Conservation (phyloP, 2,888 invertebrate genomes). For the Tenodera sinensis region DNA sequence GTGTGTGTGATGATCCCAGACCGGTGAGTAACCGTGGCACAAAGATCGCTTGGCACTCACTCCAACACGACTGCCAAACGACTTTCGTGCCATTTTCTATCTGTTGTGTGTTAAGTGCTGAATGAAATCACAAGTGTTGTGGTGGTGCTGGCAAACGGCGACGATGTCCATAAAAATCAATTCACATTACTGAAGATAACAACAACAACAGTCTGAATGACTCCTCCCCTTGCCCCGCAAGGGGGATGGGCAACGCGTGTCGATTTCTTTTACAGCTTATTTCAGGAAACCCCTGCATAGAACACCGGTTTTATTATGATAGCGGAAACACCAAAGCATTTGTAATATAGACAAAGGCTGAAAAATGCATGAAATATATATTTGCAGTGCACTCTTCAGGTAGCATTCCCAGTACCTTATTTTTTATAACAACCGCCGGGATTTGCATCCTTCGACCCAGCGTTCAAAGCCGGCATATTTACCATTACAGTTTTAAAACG, state of each 20-base stretch:
- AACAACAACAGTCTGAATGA: background rate
- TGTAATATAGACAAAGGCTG: too few species aligned
- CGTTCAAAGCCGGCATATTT: too few species aligned
- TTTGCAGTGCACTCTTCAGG: too few species aligned
- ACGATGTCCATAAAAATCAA: background rate
- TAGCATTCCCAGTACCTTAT: too few species aligned
- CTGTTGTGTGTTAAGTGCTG: background rate
- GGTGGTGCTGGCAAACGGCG: background rate
- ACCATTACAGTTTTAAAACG: too few species aligned
- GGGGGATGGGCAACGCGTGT: background rate
- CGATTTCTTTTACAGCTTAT: background rate
- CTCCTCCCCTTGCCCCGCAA: background rate
- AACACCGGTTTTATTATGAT: too few species aligned
- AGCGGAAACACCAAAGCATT: too few species aligned
- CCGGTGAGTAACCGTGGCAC: background rate
- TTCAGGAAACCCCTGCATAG: background rate
- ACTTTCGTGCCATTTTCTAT: background rate
- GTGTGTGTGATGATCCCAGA: background rate
- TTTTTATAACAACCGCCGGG: too few species aligned
- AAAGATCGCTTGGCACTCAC: background rate
- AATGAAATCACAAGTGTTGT: background rate
- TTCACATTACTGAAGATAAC: background rate
- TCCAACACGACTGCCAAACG: background rate
- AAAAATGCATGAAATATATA: too few species aligned
- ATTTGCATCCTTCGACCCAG: too few species aligned